Base-by-base conservation (phyloP, 2,888 invertebrate species). In the Buathra laborator region DNA sequence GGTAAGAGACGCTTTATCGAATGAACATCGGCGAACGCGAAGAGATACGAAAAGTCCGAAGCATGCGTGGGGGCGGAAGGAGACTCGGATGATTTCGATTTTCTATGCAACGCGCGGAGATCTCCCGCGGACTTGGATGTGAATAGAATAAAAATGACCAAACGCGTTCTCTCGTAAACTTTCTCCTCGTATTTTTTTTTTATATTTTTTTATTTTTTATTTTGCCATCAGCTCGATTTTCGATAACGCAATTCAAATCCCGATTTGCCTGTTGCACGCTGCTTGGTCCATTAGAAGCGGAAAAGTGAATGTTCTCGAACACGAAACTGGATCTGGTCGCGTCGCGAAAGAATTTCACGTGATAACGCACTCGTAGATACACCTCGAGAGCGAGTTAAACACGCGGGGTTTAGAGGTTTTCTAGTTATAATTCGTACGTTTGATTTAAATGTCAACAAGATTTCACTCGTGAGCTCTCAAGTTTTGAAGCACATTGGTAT, bases 381-480 rank as follows among this genome's bases (percentile, higher is more conserved):
- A 43, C 59, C 29, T 19, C 37, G 37, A 37, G 37, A 37, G 12
- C 19, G 10, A 56, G 56, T 56, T 19, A 12, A 12, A 56, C n/a
- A 44, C 62, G 12, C 51, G 48, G 51, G 66, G 51, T 32, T 48
- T 77, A 80, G 70, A 74, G 66, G 66, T 81, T 83, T 81, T 71
- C 83, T 85, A 81, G 48, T 78, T 84, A 70, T 81, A 84, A 84
- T 70, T 76, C n/a, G 82, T 81, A 84, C 70, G 66, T 81, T 85
- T 85, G 83, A 87, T 84, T 84, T 87, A 88, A 87, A 87, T 81
- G 83, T 86, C 83, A 84, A 84, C 84, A 29, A 29, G 72, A 82
- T 76, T 81, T 86, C 81, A 86, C 83, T 32, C 81, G 78, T 16
- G 74, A 70, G 68, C 64, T 75, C 67, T n/a, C 29, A 48, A 24